Percentiles rank a stretch among this genome's conserved stretches.
Conservation (phyloP, 2,888 invertebrate species). For the Bruchidius siliquastri region DNA sequence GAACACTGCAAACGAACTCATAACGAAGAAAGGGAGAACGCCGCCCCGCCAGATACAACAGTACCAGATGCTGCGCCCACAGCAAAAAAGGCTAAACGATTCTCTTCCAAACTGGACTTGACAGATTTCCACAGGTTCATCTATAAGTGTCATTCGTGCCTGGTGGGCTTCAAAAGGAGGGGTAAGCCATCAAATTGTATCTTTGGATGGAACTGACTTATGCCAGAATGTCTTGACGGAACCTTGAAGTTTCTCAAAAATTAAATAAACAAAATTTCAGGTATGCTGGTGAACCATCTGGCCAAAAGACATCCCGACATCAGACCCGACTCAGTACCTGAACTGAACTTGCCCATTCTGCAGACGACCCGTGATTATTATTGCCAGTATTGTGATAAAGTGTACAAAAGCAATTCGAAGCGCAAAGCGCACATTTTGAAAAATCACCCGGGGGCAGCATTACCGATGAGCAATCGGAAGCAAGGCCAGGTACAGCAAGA, state of each 20-base stretch:
- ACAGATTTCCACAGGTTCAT: conserved; percentile 68
- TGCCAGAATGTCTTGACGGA: neutral
- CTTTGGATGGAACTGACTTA: no score
- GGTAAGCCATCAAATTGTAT: conserved; percentile 51
- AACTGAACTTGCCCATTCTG: conserved; percentile 72
- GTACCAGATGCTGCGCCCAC: conserved; percentile 6
- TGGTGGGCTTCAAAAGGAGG: conserved; percentile 73
- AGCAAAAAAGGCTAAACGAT: conserved; percentile 45
- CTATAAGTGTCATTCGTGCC: conserved; percentile 72
- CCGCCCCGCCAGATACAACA: conserved; percentile 37
- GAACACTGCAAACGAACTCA: conserved; percentile 70
- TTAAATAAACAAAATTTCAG: conserved; percentile 20
- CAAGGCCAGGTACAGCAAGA: conserved; percentile 18
- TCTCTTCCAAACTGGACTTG: conserved; percentile 54
- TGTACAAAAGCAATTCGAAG: conserved; percentile 79
- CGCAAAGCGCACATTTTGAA: conserved; percentile 76
- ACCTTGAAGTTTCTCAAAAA: neutral
- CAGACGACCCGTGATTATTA: conserved; percentile 74
- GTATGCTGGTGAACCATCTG: conserved; percentile 77
- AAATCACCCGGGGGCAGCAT: conserved; percentile 74
- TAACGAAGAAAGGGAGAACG: conserved; percentile 43
- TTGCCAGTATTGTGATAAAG: conserved; percentile 79
- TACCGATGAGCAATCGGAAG: conserved; percentile 53
- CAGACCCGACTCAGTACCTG: conserved; percentile 61
- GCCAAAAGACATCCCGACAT: conserved; percentile 70